These are phyloP conservation scores for Ganaspis brasiliensis DNA, from an alignment of 2,888 invertebrate genomes.

Conservation along the genomic window DNA sequence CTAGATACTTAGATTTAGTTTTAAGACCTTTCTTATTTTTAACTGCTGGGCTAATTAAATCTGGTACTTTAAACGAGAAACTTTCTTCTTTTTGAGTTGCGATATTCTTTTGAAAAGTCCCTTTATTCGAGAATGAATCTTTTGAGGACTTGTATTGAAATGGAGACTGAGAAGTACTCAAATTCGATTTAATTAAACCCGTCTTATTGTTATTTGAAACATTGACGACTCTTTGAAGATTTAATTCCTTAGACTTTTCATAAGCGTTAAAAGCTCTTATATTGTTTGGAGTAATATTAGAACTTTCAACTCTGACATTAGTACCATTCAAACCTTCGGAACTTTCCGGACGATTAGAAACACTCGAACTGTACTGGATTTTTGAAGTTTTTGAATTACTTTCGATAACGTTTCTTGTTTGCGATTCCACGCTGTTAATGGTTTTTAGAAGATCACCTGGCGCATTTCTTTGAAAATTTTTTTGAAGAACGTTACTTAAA, in stretches of 20 bases:
- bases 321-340: no score
- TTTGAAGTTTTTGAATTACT: not conserved
- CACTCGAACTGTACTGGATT: no score
- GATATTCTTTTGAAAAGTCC: slow-evolving; percentile 16
- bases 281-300: no score
- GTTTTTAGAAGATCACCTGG: slow-evolving; percentile 46
- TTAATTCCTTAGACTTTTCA: not conserved
- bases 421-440: not conserved
- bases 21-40: no score
- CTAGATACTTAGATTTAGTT: not conserved
- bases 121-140: not conserved
- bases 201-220: no score
- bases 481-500: not conserved
- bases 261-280: not conserved
- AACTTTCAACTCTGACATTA: no score
- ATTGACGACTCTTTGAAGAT: not conserved
- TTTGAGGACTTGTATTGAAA: not conserved
- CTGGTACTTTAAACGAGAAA: not conserved
- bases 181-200: not conserved
- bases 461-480: slow-evolving; percentile 33
- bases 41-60: not conserved
- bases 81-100: not conserved
- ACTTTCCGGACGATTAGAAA: no score
- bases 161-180: not conserved
- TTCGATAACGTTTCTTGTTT: not conserved